Base-by-base conservation (phyloP, 2,888 invertebrate genomes). In the Drosophila peninsularis region DNA sequence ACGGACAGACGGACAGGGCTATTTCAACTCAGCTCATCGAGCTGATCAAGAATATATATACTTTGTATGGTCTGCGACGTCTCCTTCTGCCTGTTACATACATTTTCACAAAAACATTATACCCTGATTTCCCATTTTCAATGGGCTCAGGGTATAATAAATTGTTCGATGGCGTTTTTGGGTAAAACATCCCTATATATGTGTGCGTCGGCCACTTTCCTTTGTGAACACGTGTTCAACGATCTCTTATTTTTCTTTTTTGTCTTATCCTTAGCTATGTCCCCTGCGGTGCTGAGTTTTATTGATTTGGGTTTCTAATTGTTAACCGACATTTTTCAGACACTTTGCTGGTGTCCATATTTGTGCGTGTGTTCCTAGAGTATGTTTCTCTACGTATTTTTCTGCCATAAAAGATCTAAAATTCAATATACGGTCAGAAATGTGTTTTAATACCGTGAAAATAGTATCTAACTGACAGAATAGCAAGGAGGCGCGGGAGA, bases 181-280 rank as follows among this genome's bases (percentile, higher is more conserved):
- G 44, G 65, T 56, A 58, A 71, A 58, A 71, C 47, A 62, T 53
- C 45, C 54, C 66, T 37, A 69, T 49, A 19, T 19, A 32, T 21
- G 32, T 70, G 75, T 76, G 32, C 72, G 75, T 76, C 80, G 82
- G 81, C 64, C 81, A 71, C 63, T 79, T 82, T 83, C 49, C 74
- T 86, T 88, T 84, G 89, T 88, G 79, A 88, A 84, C 84, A 84
- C 84, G 89, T 84, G 84, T 88, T 84, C 89, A 54, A 71, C 66
- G 76, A 62, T 79, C 76, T 73, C 41, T 21, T 57, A 32, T 47
- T n/a, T 45, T 63, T 61, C 55, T 57, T 45, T 42, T 70, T 56
- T 52, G 67, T 60, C 49, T 56, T 69, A 83, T 78, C 69, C 82
- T 74, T 62, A 50, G 61, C 54, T 65, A 6, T 82, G 83, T 73